phyloP scores from a whole-genome alignment of 2,888 invertebrate species.

The Eubasilissa splendida region DNA sequence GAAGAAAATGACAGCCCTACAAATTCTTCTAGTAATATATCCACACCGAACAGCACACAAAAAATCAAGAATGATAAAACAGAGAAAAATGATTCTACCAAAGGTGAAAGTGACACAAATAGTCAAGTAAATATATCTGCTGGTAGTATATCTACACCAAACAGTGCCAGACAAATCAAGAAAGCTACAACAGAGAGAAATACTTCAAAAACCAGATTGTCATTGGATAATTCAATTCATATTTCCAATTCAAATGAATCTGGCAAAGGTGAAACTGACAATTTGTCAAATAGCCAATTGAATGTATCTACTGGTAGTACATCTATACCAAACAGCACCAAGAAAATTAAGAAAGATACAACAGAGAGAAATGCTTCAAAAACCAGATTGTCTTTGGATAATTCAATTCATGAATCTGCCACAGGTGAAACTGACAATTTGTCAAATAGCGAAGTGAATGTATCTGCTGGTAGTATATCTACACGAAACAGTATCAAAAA shows the following conservation, averaged over 20 bases:
- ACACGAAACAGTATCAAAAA: not conserved
- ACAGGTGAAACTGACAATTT: not conserved
- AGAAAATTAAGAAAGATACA: too few relatives aligned
- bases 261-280: not conserved
- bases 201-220: not conserved
- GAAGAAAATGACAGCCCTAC: not conserved
- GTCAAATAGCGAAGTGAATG: not conserved
- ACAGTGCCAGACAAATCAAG: not conserved
- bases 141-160: constrained; percentile 8
- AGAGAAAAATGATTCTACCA: not conserved
- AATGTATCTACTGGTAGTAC: not conserved
- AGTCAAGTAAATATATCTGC: not conserved
- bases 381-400: not conserved
- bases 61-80: not conserved
- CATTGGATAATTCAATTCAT: not conserved
- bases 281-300: not conserved
- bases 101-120: not conserved
- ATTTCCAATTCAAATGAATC: not conserved
- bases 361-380: not conserved
- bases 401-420: not conserved
- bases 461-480: constrained; percentile 6
- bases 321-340: too few relatives aligned
- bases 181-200: not conserved
- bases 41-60: not conserved
- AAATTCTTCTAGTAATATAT: not conserved